phyloP scores from a whole-genome alignment of 2,113 vertebrate species.

The Corythaixoides concolor region DNA sequence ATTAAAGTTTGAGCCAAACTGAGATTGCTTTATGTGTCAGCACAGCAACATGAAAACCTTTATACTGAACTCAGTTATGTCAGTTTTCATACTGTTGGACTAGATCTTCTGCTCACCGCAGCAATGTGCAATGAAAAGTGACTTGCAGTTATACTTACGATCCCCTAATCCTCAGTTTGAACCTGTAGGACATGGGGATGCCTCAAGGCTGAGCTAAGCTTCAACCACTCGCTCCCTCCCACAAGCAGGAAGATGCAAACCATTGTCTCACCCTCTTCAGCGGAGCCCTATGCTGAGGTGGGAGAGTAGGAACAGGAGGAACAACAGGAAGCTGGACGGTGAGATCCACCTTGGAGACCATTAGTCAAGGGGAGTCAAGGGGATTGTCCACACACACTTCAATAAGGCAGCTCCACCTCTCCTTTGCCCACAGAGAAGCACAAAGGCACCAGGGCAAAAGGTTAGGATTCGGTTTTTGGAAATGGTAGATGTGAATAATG shows the following conservation, averaged over 20 bases:
- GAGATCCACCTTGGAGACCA: background rate
- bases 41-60: background rate
- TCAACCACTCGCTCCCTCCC: background rate
- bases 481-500: background rate
- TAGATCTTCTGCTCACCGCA: background rate
- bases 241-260: background rate
- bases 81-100: background rate
- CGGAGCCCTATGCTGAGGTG: background rate
- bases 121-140: background rate
- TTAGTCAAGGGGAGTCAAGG: background rate
- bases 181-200: background rate
- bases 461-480: background rate
- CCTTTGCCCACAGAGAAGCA: background rate
- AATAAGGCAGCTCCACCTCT: background rate
- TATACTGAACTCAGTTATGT: background rate
- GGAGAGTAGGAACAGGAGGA: background rate
- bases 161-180: background rate
- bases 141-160: background rate
- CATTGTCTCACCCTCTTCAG: background rate
- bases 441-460: background rate
- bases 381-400: background rate
- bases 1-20: background rate
- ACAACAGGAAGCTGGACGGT: fast-evolving
- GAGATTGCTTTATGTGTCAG: background rate
- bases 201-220: background rate